Percentiles rank a stretch among this genome's conserved stretches.
Conservation (phyloP, 2,797 vertebrate genomes). For the Semotilus atromaculatus region DNA sequence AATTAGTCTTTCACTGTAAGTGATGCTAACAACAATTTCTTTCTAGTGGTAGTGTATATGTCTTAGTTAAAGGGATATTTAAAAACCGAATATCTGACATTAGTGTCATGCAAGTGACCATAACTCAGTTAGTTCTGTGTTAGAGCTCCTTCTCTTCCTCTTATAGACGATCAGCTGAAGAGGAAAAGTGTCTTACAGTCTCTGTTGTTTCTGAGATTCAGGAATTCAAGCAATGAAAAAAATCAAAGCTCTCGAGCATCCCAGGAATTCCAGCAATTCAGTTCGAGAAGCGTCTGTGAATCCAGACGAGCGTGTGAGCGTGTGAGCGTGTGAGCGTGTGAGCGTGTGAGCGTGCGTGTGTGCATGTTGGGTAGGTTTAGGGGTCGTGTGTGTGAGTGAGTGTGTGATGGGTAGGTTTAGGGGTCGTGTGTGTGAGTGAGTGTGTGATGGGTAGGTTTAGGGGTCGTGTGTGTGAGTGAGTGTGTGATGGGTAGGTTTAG, state of each 20-base stretch:
- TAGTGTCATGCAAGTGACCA: not conserved
- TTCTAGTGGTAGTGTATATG: no score
- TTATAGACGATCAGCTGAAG: not conserved
- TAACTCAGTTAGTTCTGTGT: not conserved
- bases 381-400: no score
- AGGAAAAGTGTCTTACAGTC: not conserved
- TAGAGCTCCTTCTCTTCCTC: not conserved
- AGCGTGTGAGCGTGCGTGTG: no score
- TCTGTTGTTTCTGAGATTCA: not conserved
- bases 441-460: no score
- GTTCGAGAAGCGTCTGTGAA: constrained; percentile 20
- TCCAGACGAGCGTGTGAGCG: constrained; percentile 19
- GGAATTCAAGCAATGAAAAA: constrained; percentile 16
- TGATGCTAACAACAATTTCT: not conserved
- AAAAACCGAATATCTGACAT: not conserved
- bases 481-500: no score
- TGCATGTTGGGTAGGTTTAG: no score
- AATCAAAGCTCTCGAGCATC: constrained; percentile 54
- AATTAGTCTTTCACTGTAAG: not conserved
- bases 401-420: no score
- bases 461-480: no score
- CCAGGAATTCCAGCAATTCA: constrained; percentile 66
- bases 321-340: no score
- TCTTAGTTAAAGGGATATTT: no score
- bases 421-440: no score